Percentiles rank a stretch among this genome's conserved stretches.
These are phyloP conservation scores for Otus sunia DNA, from an alignment of 2,113 vertebrate genomes.

Conservation along the genomic window DNA sequence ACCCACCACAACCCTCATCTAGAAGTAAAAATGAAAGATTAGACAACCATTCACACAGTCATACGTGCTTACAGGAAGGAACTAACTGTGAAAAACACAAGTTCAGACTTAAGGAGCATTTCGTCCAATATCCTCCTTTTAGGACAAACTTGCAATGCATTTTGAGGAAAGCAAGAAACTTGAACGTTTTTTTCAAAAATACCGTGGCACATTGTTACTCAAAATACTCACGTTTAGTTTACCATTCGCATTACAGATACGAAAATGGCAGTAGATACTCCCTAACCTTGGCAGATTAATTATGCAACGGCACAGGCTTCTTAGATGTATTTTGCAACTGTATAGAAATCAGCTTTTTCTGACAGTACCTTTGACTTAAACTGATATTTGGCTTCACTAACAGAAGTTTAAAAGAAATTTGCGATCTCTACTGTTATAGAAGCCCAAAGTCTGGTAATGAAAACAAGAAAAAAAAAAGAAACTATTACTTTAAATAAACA, in stretches of 20 bases:
- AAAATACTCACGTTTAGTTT: neutral
- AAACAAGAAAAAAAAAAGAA: neutral
- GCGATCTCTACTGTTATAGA: neutral
- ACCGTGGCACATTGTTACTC: neutral
- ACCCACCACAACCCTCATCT: neutral
- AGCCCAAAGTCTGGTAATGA: neutral
- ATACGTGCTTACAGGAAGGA: neutral
- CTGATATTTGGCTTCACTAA: neutral
- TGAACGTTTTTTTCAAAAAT: neutral
- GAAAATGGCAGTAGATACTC: neutral
- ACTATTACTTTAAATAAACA: neutral
- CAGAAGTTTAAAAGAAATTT: neutral
- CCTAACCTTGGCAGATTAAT: neutral
- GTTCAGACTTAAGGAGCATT: fast-evolving
- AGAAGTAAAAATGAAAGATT: neutral
- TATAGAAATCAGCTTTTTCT: neutral
- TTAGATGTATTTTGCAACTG: fast-evolving
- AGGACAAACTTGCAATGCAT: neutral
- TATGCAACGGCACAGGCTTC: neutral
- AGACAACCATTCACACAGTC: neutral
- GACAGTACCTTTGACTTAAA: neutral
- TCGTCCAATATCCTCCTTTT: neutral
- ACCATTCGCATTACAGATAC: neutral
- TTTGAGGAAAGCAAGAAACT: neutral
- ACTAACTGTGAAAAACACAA: neutral